A percentile compares a stretch with the other conserved stretches of the same genome.
phyloP scores from a whole-genome alignment of 92 coral and sea anemone species.

The Zoanthus solanderi region DNA sequence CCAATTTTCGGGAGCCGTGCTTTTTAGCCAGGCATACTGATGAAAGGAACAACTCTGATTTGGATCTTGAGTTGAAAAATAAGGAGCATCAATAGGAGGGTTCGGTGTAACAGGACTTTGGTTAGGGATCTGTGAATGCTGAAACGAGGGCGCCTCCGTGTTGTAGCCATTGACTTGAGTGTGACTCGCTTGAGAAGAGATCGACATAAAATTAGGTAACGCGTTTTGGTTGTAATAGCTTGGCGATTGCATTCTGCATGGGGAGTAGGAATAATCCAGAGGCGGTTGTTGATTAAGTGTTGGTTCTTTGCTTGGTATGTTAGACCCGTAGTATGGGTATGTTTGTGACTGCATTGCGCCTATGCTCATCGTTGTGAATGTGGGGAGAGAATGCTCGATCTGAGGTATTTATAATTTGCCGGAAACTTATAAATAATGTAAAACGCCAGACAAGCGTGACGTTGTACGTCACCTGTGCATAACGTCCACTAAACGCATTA shows the following conservation, averaged over 20 bases:
- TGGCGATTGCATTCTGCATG: slow-evolving; percentile 99
- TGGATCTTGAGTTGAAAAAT: slow-evolving; percentile 77
- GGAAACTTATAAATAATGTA: slow-evolving; percentile 95
- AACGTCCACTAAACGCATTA: slow-evolving; percentile 93
- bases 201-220: slow-evolving; percentile 89
- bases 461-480: slow-evolving; percentile 95
- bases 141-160: slow-evolving; percentile 85
- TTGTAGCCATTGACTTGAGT: slow-evolving; percentile 89
- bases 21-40: slow-evolving; percentile 98
- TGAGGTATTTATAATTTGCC: slow-evolving; percentile 95
- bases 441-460: slow-evolving; percentile 99
- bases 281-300: slow-evolving; percentile 71
- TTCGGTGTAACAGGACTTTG: slow-evolving; percentile 76
- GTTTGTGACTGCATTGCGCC: slow-evolving; percentile 99
- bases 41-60: slow-evolving; percentile 93
- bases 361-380: slow-evolving; percentile 85
- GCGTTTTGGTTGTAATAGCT: slow-evolving; percentile 91
- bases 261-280: slow-evolving; percentile 94
- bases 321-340: slow-evolving; percentile 88
- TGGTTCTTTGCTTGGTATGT: slow-evolving; percentile 79
- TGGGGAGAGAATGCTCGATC: slow-evolving; percentile 49
- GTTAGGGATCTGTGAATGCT: slow-evolving; percentile 83
- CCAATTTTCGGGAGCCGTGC: slow-evolving; percentile 94
- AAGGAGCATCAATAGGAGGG: slow-evolving; percentile 80
- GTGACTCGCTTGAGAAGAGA: slow-evolving; percentile 87